Percentiles rank a stretch among this genome's conserved stretches.
These are phyloP conservation scores for Phataginus tricuspis DNA, from an alignment of 2,797 vertebrate species.

Conservation along the genomic window DNA sequence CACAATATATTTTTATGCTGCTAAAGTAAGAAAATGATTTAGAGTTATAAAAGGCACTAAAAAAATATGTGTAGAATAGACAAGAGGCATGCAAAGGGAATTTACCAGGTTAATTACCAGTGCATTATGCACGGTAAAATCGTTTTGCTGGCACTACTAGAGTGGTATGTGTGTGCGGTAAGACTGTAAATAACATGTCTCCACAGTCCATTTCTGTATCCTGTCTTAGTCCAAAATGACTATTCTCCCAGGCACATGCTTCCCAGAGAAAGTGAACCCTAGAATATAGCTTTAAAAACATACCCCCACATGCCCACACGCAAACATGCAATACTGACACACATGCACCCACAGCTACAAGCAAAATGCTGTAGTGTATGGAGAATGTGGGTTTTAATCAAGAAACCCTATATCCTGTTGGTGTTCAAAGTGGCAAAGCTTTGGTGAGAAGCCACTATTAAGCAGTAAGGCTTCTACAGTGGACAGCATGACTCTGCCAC, in stretches of 20 bases:
- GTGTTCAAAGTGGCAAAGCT: not conserved
- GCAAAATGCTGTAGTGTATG: not conserved
- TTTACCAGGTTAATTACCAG: slow-evolving; percentile 55
- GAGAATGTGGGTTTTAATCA: not conserved
- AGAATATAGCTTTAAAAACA: slow-evolving; percentile 44
- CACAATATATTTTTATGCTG: slow-evolving; percentile 58
- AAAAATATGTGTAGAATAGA: slow-evolving; percentile 38
- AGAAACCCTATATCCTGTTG: not conserved
- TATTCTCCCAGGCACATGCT: not conserved
- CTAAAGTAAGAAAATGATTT: slow-evolving; percentile 66
- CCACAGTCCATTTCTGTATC: not conserved
- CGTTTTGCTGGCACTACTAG: slow-evolving; percentile 9
- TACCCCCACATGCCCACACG: not conserved
- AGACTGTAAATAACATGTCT: slow-evolving; percentile 21
- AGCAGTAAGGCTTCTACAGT: not conserved
- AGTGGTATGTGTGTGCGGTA: not conserved
- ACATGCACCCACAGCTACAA: not conserved
- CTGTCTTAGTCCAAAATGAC: slow-evolving; percentile 49
- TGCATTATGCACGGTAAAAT: slow-evolving; percentile 15
- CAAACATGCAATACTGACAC: not conserved
- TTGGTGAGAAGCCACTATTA: slow-evolving; percentile 10
- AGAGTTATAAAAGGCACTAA: slow-evolving; percentile 47
- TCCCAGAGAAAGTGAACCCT: slow-evolving; percentile 10
- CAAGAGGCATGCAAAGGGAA: slow-evolving; percentile 40
- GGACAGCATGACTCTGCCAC: not conserved